phyloP scores from a whole-genome alignment of 2,888 invertebrate genomes.

The Dyspetes luteomarginatus region DNA sequence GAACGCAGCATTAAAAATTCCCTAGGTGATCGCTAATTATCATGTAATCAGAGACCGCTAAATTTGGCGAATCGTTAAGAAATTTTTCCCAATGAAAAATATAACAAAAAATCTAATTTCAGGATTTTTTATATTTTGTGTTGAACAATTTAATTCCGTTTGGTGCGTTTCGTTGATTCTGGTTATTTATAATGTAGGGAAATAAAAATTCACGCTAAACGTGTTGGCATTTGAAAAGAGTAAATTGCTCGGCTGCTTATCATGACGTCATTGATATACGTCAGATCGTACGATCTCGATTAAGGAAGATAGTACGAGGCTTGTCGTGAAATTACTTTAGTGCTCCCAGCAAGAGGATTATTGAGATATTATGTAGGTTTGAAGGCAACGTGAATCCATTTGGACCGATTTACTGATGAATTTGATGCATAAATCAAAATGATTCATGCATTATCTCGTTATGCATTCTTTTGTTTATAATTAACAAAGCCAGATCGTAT shows the following conservation, averaged over 20 bases:
- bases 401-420: background rate
- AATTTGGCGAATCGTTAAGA: too few species aligned
- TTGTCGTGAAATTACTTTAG: conserved; percentile 8
- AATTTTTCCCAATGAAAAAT: too few species aligned
- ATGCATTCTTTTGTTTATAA: conserved; percentile 23
- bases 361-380: conserved; percentile 31
- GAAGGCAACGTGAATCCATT: background rate
- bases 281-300: conserved; percentile 65
- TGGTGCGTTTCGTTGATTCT: background rate
- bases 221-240: background rate
- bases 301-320: conserved; percentile 2
- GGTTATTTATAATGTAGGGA: background rate
- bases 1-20: too few species aligned
- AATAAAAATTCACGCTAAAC: conserved; percentile 13
- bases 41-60: too few species aligned
- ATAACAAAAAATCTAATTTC: too few species aligned
- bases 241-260: background rate
- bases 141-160: too few species aligned
- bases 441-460: background rate
- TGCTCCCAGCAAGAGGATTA: background rate
- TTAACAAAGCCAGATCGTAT: conserved; percentile 3
- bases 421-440: background rate
- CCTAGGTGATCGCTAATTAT: conserved; percentile 15
- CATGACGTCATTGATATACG: conserved; percentile 47
- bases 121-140: too few species aligned